Percentiles rank a stretch among this genome's conserved stretches.
phyloP scores from a whole-genome alignment of 2,113 vertebrate species.

The Apteryx mantelli region DNA sequence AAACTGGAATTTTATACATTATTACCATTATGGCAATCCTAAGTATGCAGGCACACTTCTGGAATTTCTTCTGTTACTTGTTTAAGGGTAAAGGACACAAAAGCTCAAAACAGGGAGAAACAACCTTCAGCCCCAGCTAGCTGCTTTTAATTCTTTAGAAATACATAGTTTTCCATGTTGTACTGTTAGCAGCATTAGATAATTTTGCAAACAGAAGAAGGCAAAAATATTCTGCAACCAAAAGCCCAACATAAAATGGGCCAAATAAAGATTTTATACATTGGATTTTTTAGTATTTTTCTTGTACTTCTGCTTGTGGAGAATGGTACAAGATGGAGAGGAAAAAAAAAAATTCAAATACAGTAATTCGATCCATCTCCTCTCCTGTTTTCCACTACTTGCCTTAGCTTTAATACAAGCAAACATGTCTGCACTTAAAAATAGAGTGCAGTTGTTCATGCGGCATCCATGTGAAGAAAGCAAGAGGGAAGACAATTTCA shows the following conservation, averaged over 20 bases:
- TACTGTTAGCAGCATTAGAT: background rate
- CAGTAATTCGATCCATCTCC: constrained; percentile 48
- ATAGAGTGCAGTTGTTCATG: constrained; percentile 66
- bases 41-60: constrained; percentile 31
- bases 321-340: constrained; percentile 7
- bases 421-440: constrained; percentile 63
- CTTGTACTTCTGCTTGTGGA: constrained; percentile 1
- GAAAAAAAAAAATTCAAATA: constrained; percentile 39
- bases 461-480: background rate
- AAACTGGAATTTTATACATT: constrained; percentile 44
- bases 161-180: background rate
- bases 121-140: background rate
- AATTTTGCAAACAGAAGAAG: background rate
- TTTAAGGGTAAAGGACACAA: constrained; percentile 26
- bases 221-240: background rate
- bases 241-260: background rate
- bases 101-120: background rate
- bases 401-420: constrained; percentile 44
- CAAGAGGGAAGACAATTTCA: background rate
- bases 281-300: background rate
- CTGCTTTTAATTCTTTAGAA: background rate
- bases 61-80: constrained; percentile 11
- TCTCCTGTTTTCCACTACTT: constrained; percentile 30
- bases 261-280: background rate
- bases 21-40: background rate